Base-by-base conservation (phyloP, 2,113 vertebrate species). In the Zeus faber region DNA sequence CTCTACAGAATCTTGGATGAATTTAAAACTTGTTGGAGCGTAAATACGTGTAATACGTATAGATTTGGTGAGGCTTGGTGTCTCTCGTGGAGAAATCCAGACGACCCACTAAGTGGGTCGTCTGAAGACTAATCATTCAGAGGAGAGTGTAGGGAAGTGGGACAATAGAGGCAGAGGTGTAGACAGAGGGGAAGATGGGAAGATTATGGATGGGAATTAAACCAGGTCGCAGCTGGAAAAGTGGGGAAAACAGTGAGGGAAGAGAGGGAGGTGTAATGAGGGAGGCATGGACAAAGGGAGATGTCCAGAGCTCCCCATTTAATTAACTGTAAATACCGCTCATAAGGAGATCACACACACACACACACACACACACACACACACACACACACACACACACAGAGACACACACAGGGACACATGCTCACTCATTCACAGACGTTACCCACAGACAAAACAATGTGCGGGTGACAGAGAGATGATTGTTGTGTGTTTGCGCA, bases 291-390 rank as follows among this genome's bases (percentile, higher is more conserved):
- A 66, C 62, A 33, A 59, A 58, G 45, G 45, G 49, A 5, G n/a
- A n/a, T n/a, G 1, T 64, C 65, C 63, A 58, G 71, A 58, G 66
- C 58, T 41, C 55, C 29, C 56, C 44, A 56, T 78, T 82, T 85
- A 86, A 85, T 89, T 85, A 83, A 75, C 65, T 73, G 49, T 65
- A 66, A 67, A 74, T 61, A 26, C 45, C 33, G 65, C 55, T 72
- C 74, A 69, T 54, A 62, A 62, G 72, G 58, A 70, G 69, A 53
- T 54, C 43, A 54, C 27, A 48, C 35, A 53, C 35, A 56, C 59
- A 13, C 50, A 26, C 48, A 46, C n/a, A n/a, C n/a, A n/a, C n/a
- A n/a, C n/a, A n/a, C n/a, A n/a, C n/a, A n/a, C n/a, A n/a, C n/a
- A n/a, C n/a, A n/a, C n/a, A n/a, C n/a, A n/a, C n/a, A n/a, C n/a